These are phyloP conservation scores for Steinernema khuongi DNA, from an alignment of 1,140 invertebrate genomes.

Conservation along the genomic window DNA sequence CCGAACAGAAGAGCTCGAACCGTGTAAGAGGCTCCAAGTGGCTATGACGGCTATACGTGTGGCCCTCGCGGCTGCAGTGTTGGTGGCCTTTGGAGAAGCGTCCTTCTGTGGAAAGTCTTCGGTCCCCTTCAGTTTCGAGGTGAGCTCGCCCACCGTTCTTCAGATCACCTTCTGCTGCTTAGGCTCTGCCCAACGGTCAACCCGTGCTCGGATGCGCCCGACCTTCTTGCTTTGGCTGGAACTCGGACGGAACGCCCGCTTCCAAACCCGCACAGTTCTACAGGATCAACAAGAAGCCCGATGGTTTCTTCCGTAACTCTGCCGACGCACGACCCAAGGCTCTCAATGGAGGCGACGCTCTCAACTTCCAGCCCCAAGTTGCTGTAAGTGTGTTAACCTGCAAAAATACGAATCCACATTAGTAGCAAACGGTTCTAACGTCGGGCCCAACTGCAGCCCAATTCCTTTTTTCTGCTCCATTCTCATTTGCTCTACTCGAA, in stretches of 20 bases:
- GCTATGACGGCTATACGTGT: background rate
- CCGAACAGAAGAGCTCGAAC: background rate
- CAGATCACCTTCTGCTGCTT: background rate
- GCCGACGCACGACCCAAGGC: constrained; percentile 25
- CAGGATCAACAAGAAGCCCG: constrained; percentile 39
- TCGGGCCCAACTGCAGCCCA: too few species aligned
- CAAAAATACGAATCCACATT: background rate
- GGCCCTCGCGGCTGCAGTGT: background rate
- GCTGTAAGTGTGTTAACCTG: background rate
- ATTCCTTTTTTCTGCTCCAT: too few species aligned
- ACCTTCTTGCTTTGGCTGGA: constrained; percentile 55
- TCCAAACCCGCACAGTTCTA: constrained; percentile 46
- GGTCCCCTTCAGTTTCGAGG: constrained; percentile 52
- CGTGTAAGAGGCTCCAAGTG: background rate
- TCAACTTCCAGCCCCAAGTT: constrained; percentile 36
- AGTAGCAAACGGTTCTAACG: background rate
- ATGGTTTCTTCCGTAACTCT: constrained; percentile 47
- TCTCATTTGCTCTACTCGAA: too few species aligned
- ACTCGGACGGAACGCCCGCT: constrained; percentile 33
- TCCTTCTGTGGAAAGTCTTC: constrained; percentile 50
- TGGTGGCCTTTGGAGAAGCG: constrained; percentile 18
- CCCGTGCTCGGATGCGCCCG: constrained; percentile 53
- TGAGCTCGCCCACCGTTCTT: constrained; percentile 10
- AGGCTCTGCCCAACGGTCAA: constrained; percentile 50
- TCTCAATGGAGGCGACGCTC: constrained; percentile 22